Conservation (phyloP, 2,888 invertebrate species). For the Athetis lepigone region DNA sequence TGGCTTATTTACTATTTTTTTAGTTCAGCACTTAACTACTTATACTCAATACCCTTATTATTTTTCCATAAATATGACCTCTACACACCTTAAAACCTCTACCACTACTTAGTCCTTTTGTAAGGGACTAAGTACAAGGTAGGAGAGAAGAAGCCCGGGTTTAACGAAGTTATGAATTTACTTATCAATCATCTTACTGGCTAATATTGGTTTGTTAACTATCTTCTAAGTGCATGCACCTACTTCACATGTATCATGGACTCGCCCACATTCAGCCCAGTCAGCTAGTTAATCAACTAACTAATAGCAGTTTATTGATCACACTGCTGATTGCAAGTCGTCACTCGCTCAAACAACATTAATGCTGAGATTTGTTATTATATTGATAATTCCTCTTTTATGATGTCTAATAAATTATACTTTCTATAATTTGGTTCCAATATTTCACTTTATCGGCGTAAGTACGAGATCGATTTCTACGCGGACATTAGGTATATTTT, state of each 20-base stretch:
- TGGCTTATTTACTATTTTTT: constrained; percentile 18
- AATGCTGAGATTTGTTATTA: constrained; percentile 64
- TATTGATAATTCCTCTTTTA: constrained; percentile 72
- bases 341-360: constrained; percentile 53
- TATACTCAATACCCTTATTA: too few species aligned
- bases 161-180: too few species aligned
- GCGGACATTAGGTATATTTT: constrained; percentile 68
- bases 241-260: neutral
- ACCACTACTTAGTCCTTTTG: too few species aligned
- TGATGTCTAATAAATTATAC: constrained; percentile 80
- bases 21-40: too few species aligned
- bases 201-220: neutral
- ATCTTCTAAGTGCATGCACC: constrained; percentile 20
- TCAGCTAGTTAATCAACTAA: neutral
- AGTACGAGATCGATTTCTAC: constrained; percentile 66
- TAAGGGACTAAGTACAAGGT: too few species aligned
- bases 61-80: too few species aligned
- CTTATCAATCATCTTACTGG: too few species aligned
- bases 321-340: constrained; percentile 21
- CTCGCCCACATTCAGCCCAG: constrained; percentile 1
- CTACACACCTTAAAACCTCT: too few species aligned
- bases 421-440: constrained; percentile 81
- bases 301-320: constrained; percentile 13
- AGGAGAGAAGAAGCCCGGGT: too few species aligned
- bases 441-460: constrained; percentile 74